phyloP scores from a whole-genome alignment of 2,888 invertebrate genomes.

The Orgyia antiqua region DNA sequence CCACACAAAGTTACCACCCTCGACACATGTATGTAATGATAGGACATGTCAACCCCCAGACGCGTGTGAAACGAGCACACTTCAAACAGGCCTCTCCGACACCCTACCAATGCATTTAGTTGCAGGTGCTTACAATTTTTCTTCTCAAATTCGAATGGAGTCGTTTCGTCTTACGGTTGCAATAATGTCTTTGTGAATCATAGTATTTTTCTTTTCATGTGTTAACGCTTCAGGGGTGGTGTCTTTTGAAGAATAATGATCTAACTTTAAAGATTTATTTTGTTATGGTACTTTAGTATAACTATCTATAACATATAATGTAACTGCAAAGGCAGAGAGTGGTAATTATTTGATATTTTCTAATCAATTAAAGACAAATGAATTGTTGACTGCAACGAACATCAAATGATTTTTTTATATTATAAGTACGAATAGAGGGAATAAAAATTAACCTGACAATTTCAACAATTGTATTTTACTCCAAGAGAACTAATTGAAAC shows the following conservation, averaged over 20 bases:
- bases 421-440: too few relatives aligned
- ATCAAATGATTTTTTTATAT: too few relatives aligned
- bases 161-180: constrained; percentile 35
- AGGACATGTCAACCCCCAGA: constrained; percentile 51
- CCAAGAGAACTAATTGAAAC: too few relatives aligned
- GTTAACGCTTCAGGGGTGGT: constrained; percentile 32
- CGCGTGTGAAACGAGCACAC: constrained; percentile 63
- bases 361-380: too few relatives aligned
- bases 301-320: too few relatives aligned
- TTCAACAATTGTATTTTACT: too few relatives aligned
- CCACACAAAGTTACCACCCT: constrained; percentile 36
- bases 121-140: constrained; percentile 73
- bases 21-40: constrained; percentile 62
- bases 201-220: constrained; percentile 31
- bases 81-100: constrained; percentile 45
- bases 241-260: constrained; percentile 36
- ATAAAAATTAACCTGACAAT: too few relatives aligned
- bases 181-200: constrained; percentile 30
- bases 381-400: too few relatives aligned
- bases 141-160: constrained; percentile 61
- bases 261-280: constrained; percentile 19
- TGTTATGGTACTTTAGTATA: not conserved
- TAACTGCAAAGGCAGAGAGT: too few relatives aligned
- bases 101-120: constrained; percentile 61
- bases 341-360: too few relatives aligned